phyloP scores from a whole-genome alignment of 2,888 invertebrate species.

The Matsumyia berberina region DNA sequence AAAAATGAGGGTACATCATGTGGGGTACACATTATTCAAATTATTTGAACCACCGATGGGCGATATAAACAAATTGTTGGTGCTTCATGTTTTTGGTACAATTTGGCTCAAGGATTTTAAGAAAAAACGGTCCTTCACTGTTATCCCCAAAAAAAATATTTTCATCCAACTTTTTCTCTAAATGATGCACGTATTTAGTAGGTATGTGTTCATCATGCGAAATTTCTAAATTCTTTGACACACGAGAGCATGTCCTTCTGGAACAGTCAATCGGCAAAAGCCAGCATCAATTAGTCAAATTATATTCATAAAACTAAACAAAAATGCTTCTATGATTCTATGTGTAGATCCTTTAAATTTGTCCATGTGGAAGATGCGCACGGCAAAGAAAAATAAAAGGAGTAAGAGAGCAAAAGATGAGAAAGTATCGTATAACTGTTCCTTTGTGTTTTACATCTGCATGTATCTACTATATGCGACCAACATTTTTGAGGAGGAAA shows the following conservation, averaged over 20 bases:
- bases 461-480: slow-evolving; percentile 57
- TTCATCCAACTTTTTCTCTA: no score
- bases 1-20: no score
- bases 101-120: no score
- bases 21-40: no score
- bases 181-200: not conserved
- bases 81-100: no score
- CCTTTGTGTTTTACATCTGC: slow-evolving; percentile 20
- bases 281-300: slow-evolving; percentile 63
- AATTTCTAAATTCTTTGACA: not conserved
- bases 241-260: no score
- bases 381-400: slow-evolving; percentile 3
- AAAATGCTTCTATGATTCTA: not conserved
- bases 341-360: not conserved
- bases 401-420: not conserved
- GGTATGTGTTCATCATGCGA: not conserved
- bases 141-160: no score
- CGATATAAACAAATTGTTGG: no score
- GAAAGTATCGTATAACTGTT: not conserved
- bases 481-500: slow-evolving; percentile 23
- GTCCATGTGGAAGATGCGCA: slow-evolving; percentile 35
- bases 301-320: slow-evolving; percentile 50
- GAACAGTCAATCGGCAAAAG: slow-evolving; percentile 19
- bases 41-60: no score
- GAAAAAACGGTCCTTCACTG: no score